These are phyloP conservation scores for Chelonus formosanus DNA, from an alignment of 2,888 invertebrate genomes.

Conservation along the genomic window DNA sequence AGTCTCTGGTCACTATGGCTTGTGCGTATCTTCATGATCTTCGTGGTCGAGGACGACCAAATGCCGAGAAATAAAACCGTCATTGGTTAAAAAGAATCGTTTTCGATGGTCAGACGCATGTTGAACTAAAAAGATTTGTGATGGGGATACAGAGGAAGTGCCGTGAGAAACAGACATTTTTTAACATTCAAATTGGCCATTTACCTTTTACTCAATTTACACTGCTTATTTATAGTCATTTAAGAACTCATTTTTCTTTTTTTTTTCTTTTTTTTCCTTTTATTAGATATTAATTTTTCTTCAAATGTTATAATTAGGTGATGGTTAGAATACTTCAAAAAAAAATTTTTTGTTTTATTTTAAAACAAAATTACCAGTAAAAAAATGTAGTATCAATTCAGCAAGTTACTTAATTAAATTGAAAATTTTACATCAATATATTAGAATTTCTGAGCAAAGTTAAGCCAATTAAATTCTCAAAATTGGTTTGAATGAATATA, in stretches of 20 bases:
- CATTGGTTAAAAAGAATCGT: constrained; percentile 50
- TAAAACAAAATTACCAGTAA: too few relatives aligned
- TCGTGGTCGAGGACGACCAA: constrained; percentile 46
- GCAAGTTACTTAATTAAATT: too few relatives aligned
- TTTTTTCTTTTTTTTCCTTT: neutral
- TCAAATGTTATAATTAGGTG: too few relatives aligned
- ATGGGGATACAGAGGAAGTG: constrained; percentile 23
- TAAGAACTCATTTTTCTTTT: constrained; percentile 23
- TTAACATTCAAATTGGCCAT: neutral
- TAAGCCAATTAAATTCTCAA: too few relatives aligned
- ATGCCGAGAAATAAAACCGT: constrained; percentile 49
- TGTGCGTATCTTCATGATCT: constrained; percentile 51
- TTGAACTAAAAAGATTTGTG: constrained; percentile 36
- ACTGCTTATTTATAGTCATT: constrained; percentile 25
- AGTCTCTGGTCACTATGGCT: constrained; percentile 20
- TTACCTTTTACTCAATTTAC: constrained; percentile 28
- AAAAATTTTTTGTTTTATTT: too few relatives aligned
- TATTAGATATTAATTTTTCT: too few relatives aligned
- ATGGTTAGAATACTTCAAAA: too few relatives aligned
- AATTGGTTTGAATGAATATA: too few relatives aligned
- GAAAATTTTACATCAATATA: too few relatives aligned
- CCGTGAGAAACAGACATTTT: constrained; percentile 10
- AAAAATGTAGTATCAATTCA: too few relatives aligned
- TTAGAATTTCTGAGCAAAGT: too few relatives aligned
- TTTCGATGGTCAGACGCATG: constrained; percentile 33